phyloP scores from a whole-genome alignment of 2,797 vertebrate species.

The Arrhamphus sclerolepis region DNA sequence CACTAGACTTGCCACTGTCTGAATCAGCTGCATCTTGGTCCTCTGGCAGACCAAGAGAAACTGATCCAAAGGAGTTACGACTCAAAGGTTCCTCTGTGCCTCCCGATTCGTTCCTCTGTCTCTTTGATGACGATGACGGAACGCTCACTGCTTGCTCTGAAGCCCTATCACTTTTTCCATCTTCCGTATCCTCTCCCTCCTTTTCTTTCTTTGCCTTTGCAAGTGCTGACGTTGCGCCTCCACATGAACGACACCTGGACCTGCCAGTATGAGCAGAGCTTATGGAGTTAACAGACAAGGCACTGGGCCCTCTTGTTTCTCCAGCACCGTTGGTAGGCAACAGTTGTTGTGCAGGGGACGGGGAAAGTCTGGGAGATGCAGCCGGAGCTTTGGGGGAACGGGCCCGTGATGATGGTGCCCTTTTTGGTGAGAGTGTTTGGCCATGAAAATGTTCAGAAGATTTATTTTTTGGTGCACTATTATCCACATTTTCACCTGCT shows the following conservation, averaged over 20 bases:
- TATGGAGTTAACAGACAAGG: constrained; percentile 53
- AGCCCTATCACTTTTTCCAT: constrained; percentile 25
- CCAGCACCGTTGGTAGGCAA: constrained; percentile 4
- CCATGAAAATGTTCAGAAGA: constrained; percentile 11
- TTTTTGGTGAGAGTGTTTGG: constrained; percentile 49
- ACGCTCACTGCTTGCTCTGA: constrained; percentile 44
- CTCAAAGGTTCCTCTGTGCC: constrained; percentile 44
- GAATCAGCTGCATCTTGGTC: constrained; percentile 58
- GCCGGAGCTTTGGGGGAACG: constrained; percentile 27
- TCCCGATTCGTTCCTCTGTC: constrained; percentile 55
- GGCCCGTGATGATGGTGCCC: constrained; percentile 17
- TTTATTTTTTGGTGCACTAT: constrained; percentile 19
- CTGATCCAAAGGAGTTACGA: constrained; percentile 62
- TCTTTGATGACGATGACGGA: constrained; percentile 41
- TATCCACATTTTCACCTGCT: constrained; percentile 22
- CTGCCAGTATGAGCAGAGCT: constrained; percentile 54
- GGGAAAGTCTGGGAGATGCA: constrained; percentile 11
- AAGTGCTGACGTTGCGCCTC: constrained; percentile 27
- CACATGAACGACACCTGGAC: constrained; percentile 50
- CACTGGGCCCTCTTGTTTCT: constrained; percentile 58
- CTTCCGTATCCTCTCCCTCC: neutral
- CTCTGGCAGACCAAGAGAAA: constrained; percentile 67
- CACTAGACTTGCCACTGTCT: constrained; percentile 61
- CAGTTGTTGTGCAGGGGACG: constrained; percentile 32
- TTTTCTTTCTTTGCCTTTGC: constrained; percentile 25